Conservation (phyloP, 2,797 vertebrate species). For the Rhinophrynus dorsalis region DNA sequence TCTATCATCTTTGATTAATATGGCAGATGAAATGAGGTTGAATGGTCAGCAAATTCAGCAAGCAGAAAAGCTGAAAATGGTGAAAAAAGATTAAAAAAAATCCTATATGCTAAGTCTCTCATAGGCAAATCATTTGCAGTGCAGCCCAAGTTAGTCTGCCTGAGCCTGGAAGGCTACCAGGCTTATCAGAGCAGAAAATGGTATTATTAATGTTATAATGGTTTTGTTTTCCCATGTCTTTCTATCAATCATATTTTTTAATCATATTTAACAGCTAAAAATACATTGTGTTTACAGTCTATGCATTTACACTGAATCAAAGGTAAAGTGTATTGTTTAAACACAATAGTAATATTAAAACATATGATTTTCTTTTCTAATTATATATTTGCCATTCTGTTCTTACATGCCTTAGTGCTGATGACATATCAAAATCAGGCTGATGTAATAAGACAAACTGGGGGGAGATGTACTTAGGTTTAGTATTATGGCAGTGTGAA, state of each 20-base stretch:
- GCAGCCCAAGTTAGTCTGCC: slow-evolving; percentile 20
- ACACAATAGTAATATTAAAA: no score
- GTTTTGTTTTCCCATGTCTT: slow-evolving; percentile 39
- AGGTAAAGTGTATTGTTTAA: background rate
- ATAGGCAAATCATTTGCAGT: slow-evolving; percentile 11
- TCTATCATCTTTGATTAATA: slow-evolving; percentile 29
- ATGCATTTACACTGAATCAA: background rate
- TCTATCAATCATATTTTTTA: slow-evolving; percentile 48
- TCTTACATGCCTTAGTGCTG: no score
- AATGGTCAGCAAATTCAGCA: slow-evolving; percentile 31
- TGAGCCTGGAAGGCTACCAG: slow-evolving; percentile 39
- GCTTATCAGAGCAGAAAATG: slow-evolving; percentile 46
- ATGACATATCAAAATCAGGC: no score
- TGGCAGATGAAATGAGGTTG: slow-evolving; percentile 16
- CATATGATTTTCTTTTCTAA: no score
- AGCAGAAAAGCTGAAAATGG: background rate
- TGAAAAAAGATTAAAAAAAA: slow-evolving; percentile 27
- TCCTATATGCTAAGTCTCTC: slow-evolving; percentile 9
- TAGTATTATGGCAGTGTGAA: no score
- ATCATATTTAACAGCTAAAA: slow-evolving; percentile 30
- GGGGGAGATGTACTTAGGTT: no score
- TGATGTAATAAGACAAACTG: no score
- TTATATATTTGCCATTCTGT: no score
- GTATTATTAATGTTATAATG: slow-evolving; percentile 49
- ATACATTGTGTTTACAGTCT: slow-evolving; percentile 1